Evolutionary conservation across 2,888 invertebrate species (phyloP).

Genomic region (Siphlonurus alternatus): DNA sequence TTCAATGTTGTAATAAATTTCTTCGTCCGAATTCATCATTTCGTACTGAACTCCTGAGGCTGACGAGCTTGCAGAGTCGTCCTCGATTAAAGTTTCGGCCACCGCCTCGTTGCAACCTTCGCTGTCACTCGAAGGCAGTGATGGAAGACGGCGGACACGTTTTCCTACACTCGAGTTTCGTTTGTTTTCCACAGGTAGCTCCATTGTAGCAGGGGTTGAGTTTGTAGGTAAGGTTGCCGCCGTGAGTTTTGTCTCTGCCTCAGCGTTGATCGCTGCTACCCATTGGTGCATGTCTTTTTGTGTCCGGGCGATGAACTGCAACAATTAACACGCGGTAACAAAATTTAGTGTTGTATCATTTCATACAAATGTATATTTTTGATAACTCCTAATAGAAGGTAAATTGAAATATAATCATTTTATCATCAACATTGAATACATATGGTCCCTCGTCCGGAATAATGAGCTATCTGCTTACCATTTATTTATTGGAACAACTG

Average conservation of each 20-base stretch:
- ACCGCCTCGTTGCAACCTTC: too few species aligned
- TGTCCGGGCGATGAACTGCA: constrained; percentile 21
- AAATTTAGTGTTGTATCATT: not conserved
- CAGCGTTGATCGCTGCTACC: not conserved
- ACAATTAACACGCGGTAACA: not conserved
- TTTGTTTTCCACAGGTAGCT: too few species aligned
- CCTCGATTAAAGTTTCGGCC: not conserved
- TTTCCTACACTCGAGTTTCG: not conserved
- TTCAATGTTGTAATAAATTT: not conserved
- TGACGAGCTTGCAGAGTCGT: not conserved
- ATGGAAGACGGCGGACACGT: not conserved
- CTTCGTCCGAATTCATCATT: not conserved
- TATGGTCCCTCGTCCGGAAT: too few species aligned
- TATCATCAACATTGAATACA: too few species aligned
- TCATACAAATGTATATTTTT: too few species aligned
- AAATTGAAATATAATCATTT: too few species aligned
- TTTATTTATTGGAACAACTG: too few species aligned
- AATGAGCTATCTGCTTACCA: too few species aligned
- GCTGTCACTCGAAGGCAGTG: not conserved
- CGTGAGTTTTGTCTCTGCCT: not conserved
- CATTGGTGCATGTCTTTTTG: constrained; percentile 25
- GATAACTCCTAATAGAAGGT: too few species aligned
- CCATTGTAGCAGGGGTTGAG: too few species aligned
- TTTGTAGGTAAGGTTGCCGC: too few species aligned
- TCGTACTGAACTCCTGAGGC: not conserved